Evolutionary conservation across 1,140 invertebrate genomes (phyloP).

Genomic region (Bemisia tabaci): DNA sequence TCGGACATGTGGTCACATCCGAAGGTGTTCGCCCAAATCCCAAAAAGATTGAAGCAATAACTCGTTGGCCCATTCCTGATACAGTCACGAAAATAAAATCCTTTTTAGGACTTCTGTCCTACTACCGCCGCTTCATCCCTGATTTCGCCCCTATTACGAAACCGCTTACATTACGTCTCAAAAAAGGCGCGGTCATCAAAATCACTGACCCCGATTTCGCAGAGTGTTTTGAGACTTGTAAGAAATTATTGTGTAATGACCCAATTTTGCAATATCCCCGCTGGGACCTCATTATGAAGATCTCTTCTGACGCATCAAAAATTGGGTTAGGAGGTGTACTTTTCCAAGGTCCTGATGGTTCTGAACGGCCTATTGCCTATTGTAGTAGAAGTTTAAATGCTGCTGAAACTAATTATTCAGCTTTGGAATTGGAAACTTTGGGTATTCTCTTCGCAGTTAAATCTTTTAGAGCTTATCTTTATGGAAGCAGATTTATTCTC

Average conservation of each 20-base stretch:
- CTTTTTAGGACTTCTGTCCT: constrained; percentile 33
- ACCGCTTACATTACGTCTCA: constrained; percentile 22
- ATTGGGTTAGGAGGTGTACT: no score
- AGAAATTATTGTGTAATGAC: no score
- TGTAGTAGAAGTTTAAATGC: constrained; percentile 29
- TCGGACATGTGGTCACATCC: constrained; percentile 27
- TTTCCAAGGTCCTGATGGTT: constrained; percentile 24
- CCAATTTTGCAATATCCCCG: constrained; percentile 28
- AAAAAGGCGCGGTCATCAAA: constrained; percentile 1
- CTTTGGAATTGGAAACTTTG: constrained; percentile 30
- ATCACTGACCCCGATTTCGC: constrained; percentile 6
- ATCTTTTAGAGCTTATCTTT: constrained; percentile 35
- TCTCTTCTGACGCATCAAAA: constrained; percentile 35
- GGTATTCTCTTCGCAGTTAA: constrained; percentile 32
- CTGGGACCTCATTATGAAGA: constrained; percentile 33
- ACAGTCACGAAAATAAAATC: no score
- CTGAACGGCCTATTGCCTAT: constrained; percentile 26
- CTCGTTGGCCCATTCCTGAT: no score
- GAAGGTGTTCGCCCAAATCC: no score
- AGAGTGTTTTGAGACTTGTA: constrained; percentile 29
- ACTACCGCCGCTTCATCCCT: constrained; percentile 28
- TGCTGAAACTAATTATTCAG: constrained; percentile 31
- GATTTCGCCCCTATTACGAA: constrained; percentile 24
- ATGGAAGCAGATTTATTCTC: constrained; percentile 34
- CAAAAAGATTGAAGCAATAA: no score